phyloP scores from a whole-genome alignment of 1,140 invertebrate species.

The Listronotus oregonensis region DNA sequence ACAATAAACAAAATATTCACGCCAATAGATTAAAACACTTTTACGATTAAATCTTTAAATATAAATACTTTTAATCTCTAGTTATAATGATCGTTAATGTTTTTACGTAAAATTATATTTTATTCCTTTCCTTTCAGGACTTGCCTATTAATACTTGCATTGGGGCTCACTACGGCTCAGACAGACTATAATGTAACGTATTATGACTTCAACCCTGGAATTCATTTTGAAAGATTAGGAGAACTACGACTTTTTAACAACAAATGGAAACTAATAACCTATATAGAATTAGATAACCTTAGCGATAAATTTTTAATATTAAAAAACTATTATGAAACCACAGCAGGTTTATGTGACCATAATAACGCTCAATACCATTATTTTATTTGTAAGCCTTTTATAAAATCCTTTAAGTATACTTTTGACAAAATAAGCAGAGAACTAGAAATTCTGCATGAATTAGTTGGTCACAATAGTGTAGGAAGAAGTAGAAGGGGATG shows the following conservation, averaged over 20 bases:
- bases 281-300: slow-evolving; percentile 12
- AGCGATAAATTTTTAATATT: slow-evolving; percentile 3
- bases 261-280: slow-evolving; percentile 2
- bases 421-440: no score
- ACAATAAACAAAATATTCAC: slow-evolving; percentile 16
- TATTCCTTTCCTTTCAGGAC: no score
- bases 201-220: slow-evolving; percentile 26
- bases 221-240: slow-evolving; percentile 30
- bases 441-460: not conserved
- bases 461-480: not conserved
- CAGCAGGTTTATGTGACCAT: slow-evolving; percentile 1
- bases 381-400: not conserved
- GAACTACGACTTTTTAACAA: slow-evolving; percentile 2
- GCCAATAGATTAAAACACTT: slow-evolving; percentile 29
- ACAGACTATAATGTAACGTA: slow-evolving; percentile 21
- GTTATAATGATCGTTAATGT: no score
- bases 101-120: no score
- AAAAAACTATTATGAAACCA: slow-evolving; percentile 14
- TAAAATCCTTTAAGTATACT: slow-evolving; percentile 3
- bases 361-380: slow-evolving; percentile 5
- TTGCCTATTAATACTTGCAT: no score
- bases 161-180: no score
- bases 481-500: slow-evolving; percentile 1
- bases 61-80: no score
- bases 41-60: slow-evolving; percentile 3